phyloP scores from a whole-genome alignment of 2,113 vertebrate species.

The Platysternon megacephalum region DNA sequence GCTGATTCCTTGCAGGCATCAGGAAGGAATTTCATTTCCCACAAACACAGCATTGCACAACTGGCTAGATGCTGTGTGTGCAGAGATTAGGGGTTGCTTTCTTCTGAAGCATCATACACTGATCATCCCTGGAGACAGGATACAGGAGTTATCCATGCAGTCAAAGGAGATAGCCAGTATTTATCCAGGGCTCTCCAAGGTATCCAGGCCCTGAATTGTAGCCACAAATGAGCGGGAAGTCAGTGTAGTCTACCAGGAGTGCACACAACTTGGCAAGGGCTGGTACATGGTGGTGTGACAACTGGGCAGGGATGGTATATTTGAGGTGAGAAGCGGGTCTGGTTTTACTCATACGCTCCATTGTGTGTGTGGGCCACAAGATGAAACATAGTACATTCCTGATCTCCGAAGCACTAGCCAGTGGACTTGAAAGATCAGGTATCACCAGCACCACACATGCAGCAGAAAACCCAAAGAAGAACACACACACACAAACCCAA shows the following conservation, averaged over 20 bases:
- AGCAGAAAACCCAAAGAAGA: not conserved
- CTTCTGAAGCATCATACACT: not conserved
- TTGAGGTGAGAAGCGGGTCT: not conserved
- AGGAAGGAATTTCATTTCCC: not conserved
- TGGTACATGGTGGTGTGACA: not conserved
- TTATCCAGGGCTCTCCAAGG: not conserved
- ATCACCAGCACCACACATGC: accelerated
- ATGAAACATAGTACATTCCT: not conserved
- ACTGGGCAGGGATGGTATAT: not conserved
- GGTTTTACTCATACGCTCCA: not conserved
- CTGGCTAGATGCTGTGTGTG: accelerated
- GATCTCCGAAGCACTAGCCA: not conserved
- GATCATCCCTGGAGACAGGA: accelerated
- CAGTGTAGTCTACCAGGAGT: not conserved
- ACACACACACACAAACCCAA: not conserved
- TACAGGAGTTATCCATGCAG: accelerated
- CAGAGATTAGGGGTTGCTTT: accelerated
- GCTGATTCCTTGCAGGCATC: not conserved
- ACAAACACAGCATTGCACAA: not conserved
- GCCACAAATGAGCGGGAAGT: not conserved
- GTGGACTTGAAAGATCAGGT: accelerated
- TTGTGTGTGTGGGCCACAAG: not conserved
- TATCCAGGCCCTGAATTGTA: not conserved
- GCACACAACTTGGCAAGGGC: not conserved
- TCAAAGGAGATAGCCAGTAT: not conserved